Percentiles rank a stretch among this genome's conserved stretches.
phyloP scores from a whole-genome alignment of 2,888 invertebrate species.

The Sepiola atlantica region DNA sequence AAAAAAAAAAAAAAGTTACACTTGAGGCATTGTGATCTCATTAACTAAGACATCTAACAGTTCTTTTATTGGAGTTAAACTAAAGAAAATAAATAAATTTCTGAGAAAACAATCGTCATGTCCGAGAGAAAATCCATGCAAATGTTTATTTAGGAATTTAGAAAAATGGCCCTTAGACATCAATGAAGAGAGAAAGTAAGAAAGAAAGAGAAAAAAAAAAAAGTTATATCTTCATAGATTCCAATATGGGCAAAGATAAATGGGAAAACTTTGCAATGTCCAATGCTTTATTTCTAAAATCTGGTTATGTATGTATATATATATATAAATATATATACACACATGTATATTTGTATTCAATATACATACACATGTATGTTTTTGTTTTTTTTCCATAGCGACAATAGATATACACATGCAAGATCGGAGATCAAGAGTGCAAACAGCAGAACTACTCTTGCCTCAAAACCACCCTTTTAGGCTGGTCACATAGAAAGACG shows the following conservation, averaged over 20 bases:
- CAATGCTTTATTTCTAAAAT: conserved; percentile 46
- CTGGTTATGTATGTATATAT: conserved; percentile 44
- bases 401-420: conserved; percentile 43
- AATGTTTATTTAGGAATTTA: not conserved
- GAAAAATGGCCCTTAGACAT: not conserved
- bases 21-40: not conserved
- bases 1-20: not conserved
- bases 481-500: conserved; percentile 35
- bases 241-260: not conserved
- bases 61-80: too few species aligned
- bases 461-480: conserved; percentile 36
- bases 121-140: not conserved
- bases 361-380: conserved; percentile 17
- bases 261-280: conserved; percentile 34
- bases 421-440: not conserved
- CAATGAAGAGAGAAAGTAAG: not conserved
- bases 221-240: not conserved
- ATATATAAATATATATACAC: not conserved
- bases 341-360: conserved; percentile 25
- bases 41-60: too few species aligned
- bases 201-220: not conserved
- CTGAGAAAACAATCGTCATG: not conserved
- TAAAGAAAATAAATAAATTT: not conserved
- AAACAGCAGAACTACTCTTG: conserved; percentile 34
- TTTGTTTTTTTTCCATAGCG: conserved; percentile 41